Base-by-base conservation (phyloP, 2,797 vertebrate species). In the Pipistrellus pipistrellus region DNA sequence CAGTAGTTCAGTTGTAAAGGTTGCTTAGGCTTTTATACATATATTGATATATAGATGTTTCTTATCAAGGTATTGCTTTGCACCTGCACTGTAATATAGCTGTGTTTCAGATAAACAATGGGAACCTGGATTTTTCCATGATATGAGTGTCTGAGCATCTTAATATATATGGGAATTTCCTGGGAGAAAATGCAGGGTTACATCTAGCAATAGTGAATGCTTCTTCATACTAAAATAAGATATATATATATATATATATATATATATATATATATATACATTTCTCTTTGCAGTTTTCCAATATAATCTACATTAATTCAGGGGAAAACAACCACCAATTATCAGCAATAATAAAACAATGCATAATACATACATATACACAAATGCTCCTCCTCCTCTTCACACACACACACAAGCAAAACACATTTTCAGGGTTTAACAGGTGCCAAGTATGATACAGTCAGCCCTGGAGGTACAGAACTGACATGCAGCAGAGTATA, bases 261-360 rank as follows among this genome's bases (percentile, higher is more conserved):
- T n/a, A n/a, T n/a, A n/a, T n/a, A n/a, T n/a, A n/a, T n/a, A n/a
- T 17, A 46, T 1, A 53, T 17, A 25, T 27, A 35, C 25, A 25
- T 83, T 78, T 87, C 44, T 32, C 23, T 90, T n/a, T 84, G 18
- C 14, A 69, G 81, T 75, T 82, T 87, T 71, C 18, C 15, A 90
- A 75, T 32, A 80, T 23, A n/a, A 35, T 35, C 32, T 71, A 44
- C 8, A 64, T 81, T n/a, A 80, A 62, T 17, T 91, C 13, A 57
- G 48, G 0, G 2, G 69, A 83, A 91, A 90, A 69, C 35, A 41
- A 9, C 18, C 1, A 75, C 17, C 3, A 64, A 30, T 75, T 17
- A 46, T 75, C n/a, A 30, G 2, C 8, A 64, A 20, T 80, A 64
- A 76, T 30, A 71, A 92, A 77, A 72, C 68, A 85, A 68, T 21